Evolutionary conservation across 2,113 vertebrate genomes (phyloP).

Genomic region (Hippocampus mohnikei): DNA sequence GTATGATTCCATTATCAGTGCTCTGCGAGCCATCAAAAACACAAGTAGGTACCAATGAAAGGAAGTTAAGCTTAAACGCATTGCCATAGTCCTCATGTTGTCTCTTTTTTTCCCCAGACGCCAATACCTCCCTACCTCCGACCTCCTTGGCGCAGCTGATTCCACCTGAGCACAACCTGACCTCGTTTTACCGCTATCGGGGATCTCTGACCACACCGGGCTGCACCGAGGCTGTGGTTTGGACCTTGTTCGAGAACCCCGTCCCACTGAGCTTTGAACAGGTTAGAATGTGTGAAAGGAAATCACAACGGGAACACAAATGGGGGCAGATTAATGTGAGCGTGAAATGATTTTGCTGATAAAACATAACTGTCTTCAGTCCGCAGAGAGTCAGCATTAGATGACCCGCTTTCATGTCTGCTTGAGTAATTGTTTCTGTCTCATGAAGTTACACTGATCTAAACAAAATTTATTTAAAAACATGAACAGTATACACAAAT

Average conservation of each 20-base stretch:
- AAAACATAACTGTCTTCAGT: background rate
- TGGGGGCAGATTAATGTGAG: background rate
- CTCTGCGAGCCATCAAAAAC: conserved; percentile 45
- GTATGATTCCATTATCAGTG: conserved; percentile 59
- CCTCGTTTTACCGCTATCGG: conserved; percentile 80
- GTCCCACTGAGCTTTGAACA: conserved; percentile 73
- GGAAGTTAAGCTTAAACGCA: background rate
- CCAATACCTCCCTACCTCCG: background rate
- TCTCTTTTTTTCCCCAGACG: conserved; percentile 46
- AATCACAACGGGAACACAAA: background rate
- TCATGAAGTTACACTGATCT: no score
- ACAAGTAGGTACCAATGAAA: conserved; percentile 37
- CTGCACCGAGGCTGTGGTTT: conserved; percentile 79
- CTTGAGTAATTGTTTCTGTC: no score
- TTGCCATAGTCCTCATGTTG: background rate
- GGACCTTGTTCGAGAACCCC: conserved; percentile 83
- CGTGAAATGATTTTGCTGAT: background rate
- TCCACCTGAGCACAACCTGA: conserved; percentile 68
- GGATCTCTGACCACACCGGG: conserved; percentile 89
- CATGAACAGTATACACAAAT: no score
- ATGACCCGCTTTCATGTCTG: background rate
- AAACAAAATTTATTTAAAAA: no score
- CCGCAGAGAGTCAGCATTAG: background rate
- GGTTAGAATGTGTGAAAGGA: conserved; percentile 62
- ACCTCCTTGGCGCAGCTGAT: conserved; percentile 75